Conservation (phyloP, 2,797 vertebrate genomes). For the Miichthys miiuy region DNA sequence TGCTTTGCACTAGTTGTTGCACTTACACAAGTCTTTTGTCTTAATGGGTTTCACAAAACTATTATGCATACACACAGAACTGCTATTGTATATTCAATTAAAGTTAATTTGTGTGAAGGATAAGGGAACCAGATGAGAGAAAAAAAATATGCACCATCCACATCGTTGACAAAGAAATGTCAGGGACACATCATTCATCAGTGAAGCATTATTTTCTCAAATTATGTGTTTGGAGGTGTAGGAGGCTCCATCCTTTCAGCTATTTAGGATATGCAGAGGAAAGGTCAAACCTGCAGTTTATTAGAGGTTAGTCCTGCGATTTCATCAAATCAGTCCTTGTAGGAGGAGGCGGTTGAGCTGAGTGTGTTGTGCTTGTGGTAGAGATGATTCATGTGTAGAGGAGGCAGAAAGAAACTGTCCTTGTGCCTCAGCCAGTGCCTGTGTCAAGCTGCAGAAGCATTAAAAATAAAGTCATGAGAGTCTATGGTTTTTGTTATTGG, state of each 20-base stretch:
- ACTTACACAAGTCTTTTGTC: neutral
- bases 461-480: neutral
- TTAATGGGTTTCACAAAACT: neutral
- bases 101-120: neutral
- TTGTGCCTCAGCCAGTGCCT: neutral
- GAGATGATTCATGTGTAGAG: conserved; percentile 47
- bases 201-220: neutral
- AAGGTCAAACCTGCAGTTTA: conserved; percentile 44
- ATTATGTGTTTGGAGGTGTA: conserved; percentile 9
- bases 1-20: neutral
- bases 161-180: conserved; percentile 4
- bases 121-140: neutral
- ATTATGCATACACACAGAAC: neutral
- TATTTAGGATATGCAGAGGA: neutral
- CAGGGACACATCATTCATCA: conserved; percentile 9
- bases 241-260: conserved; percentile 3
- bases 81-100: no score
- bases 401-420: conserved; percentile 20
- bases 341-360: conserved; percentile 12
- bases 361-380: neutral
- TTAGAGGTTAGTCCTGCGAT: conserved; percentile 17
- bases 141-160: neutral
- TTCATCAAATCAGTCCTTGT: conserved; percentile 11
- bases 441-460: conserved; percentile 6
- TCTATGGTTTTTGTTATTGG: neutral